phyloP scores from a whole-genome alignment of 2,888 invertebrate genomes.

The Mylabris sibirica region DNA sequence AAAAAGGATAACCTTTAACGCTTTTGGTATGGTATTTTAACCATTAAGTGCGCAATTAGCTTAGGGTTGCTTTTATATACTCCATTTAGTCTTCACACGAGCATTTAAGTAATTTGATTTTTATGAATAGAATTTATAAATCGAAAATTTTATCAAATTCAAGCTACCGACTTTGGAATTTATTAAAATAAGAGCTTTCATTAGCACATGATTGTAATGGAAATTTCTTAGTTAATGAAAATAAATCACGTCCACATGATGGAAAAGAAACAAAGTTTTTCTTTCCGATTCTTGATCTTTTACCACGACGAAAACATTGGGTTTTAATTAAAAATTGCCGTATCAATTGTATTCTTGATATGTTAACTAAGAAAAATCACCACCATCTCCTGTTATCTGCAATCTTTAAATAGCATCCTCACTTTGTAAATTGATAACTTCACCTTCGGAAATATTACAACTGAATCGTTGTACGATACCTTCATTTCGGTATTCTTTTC shows the following conservation, averaged over 20 bases:
- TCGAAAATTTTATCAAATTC: too few relatives aligned
- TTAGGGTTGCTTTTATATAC: conserved; percentile 22
- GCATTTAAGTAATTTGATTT: conserved; percentile 17
- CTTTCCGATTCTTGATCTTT: too few relatives aligned
- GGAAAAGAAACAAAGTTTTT: conserved; percentile 13
- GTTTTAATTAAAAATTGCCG: not conserved
- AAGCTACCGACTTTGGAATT: not conserved
- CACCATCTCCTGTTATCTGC: not conserved
- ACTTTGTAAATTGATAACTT: conserved; percentile 58
- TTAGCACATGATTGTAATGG: conserved; percentile 9
- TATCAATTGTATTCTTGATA: not conserved
- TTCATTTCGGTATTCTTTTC: conserved; percentile 51
- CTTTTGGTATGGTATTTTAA: conserved; percentile 32
- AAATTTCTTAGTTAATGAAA: conserved; percentile 7
- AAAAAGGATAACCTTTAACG: not conserved
- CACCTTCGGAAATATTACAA: conserved; percentile 59
- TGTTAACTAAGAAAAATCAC: not conserved
- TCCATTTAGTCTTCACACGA: conserved; percentile 20
- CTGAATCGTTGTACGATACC: conserved; percentile 54
- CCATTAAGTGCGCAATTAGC: conserved; percentile 29
- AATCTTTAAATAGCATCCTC: conserved; percentile 57
- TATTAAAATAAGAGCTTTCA: not conserved
- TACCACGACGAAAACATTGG: not conserved
- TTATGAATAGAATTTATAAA: not conserved
- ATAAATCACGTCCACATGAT: not conserved